Base-by-base conservation (phyloP, 2,797 vertebrate genomes). In the Tamandua tetradactyla region DNA sequence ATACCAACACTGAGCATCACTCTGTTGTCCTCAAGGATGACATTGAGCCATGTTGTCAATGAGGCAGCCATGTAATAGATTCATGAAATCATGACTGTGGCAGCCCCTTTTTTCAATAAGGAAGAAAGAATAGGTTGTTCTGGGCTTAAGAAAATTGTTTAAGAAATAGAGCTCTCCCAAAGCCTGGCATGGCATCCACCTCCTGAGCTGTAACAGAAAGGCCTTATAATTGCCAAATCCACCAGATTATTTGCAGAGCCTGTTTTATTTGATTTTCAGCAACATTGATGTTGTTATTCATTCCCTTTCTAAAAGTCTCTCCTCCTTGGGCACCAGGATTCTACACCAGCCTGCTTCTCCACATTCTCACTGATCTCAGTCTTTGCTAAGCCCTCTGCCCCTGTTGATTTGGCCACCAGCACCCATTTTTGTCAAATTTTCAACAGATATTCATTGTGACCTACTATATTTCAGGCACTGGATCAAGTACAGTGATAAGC, bases 71-170 rank as follows among this genome's bases (percentile, higher is more conserved):
- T 76, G 52, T 71, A 91, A 72, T 27, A 85, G 25, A 87, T 23
- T 49, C 32, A 57, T 35, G 44, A 87, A 47, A 87, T 42, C 42
- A 35, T 74, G 64, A 55, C 22, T 25, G 74, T 94, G 81, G 35
- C 40, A 79, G 30, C 20, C 68, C 64, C 61, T n/a, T 7, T 55
- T 95, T 95, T 84, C 79, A 90, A 49, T 76, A 93, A 59, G 8
- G 14, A 87, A 81, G 59, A 84, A 84, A 59, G 5, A 91, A 62
- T n/a, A 90, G 37, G 20, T 61, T 83, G 74, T 68, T 94, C n/a
- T n/a, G 12, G 15, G 27, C 25, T 88, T 86, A 37, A 81, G 83
- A 81, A 52, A 9, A 3, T 8, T 11, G n/a, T 74, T 49, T 71
- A 74, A 44, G 37, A 72, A 80, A 79, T 80, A 93, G 25, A 57